These are phyloP conservation scores for Trachelus troglodyta DNA, from an alignment of 2,888 invertebrate genomes.

Conservation along the genomic window DNA sequence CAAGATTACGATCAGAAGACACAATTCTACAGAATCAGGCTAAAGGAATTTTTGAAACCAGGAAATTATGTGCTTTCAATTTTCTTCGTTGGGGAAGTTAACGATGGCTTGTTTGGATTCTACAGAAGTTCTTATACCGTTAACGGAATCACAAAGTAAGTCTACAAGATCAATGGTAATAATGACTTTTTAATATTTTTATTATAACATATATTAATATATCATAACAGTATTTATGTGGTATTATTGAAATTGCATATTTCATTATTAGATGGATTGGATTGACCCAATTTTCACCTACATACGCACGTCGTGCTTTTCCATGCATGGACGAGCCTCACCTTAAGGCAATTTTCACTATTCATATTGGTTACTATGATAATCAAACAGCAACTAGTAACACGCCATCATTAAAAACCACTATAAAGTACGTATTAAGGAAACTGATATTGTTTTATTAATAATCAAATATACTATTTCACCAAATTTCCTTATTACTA, in stretches of 20 bases:
- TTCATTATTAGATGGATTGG: constrained; percentile 74
- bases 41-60: constrained; percentile 23
- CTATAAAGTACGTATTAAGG: neutral
- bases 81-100: constrained; percentile 69
- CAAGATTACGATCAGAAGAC: constrained; percentile 36
- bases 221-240: neutral
- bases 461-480: too few species aligned
- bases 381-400: constrained; percentile 51
- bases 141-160: constrained; percentile 69
- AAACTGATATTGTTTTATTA: neutral
- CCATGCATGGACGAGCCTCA: constrained; percentile 90
- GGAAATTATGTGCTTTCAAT: constrained; percentile 68
- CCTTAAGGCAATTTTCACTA: constrained; percentile 80
- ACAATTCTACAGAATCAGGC: constrained; percentile 42
- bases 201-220: neutral
- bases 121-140: constrained; percentile 70
- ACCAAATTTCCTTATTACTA: neutral
- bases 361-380: constrained; percentile 74
- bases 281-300: constrained; percentile 84
- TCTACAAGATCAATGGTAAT: neutral
- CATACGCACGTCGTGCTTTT: constrained; percentile 82
- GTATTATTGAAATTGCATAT: neutral
- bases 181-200: neutral
- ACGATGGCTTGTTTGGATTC: constrained; percentile 73
- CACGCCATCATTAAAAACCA: constrained; percentile 11